Percentiles rank a stretch among this genome's conserved stretches.
Evolutionary conservation across 2,113 vertebrate species (phyloP).

Genomic region (Cryptomyrus ogoouensis): DNA sequence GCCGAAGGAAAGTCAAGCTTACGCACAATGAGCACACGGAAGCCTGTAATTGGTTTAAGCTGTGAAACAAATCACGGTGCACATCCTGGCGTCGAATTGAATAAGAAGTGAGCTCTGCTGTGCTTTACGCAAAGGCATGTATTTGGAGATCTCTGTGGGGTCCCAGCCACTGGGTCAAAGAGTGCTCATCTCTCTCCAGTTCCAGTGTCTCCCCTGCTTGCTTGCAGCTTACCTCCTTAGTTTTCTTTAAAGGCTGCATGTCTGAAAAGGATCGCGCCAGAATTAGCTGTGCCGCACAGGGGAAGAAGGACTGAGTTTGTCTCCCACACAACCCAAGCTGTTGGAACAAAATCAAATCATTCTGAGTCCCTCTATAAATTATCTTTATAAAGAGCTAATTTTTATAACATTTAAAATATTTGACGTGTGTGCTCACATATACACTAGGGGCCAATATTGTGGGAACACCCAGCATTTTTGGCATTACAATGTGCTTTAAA

Average conservation of each 20-base stretch:
- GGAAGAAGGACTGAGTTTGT: neutral
- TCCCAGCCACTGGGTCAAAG: neutral
- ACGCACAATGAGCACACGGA: neutral
- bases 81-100: neutral
- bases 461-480: neutral
- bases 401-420: neutral
- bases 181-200: neutral
- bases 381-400: neutral
- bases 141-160: neutral
- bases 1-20: neutral
- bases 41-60: neutral
- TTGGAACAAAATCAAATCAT: neutral
- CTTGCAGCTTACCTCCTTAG: conserved; percentile 16
- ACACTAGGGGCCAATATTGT: neutral
- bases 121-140: neutral
- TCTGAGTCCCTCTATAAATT: neutral
- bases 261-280: neutral
- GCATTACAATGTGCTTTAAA: neutral
- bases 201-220: neutral
- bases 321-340: neutral
- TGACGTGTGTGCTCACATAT: neutral
- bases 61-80: neutral
- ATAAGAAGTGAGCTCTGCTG: neutral
- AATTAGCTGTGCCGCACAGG: neutral
- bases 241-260: conserved; percentile 11